Percentiles rank a stretch among this genome's conserved stretches.
phyloP scores from a whole-genome alignment of 2,113 vertebrate species.

The Sapayoa aenigma region DNA sequence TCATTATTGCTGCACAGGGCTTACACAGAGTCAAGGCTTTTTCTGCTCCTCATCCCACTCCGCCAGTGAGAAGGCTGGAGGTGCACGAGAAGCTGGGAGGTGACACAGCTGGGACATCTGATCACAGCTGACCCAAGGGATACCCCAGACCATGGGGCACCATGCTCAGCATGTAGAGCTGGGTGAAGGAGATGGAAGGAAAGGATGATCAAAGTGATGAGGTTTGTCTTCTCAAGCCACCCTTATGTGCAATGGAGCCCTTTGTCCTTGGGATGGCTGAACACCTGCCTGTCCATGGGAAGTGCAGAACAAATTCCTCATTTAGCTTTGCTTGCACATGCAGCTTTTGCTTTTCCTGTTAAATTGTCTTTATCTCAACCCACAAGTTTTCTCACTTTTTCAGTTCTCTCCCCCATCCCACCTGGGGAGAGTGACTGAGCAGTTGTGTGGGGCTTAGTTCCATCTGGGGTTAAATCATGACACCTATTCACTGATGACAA shows the following conservation, averaged over 20 bases:
- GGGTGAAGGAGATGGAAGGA: not conserved
- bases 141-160: not conserved
- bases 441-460: not conserved
- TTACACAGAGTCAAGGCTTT: not conserved
- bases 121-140: not conserved
- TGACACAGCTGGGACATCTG: not conserved
- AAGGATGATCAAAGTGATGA: not conserved
- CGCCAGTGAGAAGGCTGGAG: rapidly evolving
- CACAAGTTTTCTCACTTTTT: not conserved
- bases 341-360: not conserved
- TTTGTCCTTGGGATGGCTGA: not conserved
- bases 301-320: not conserved
- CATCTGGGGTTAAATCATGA: not conserved
- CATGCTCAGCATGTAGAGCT: not conserved
- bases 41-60: not conserved
- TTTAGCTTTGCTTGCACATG: not conserved
- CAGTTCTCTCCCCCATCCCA: not conserved
- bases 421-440: not conserved
- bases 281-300: not conserved
- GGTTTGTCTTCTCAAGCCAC: not conserved
- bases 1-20: not conserved
- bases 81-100: not conserved
- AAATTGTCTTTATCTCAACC: not conserved
- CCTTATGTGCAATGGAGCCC: not conserved
- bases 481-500: not conserved